Evolutionary conservation across 2,113 vertebrate genomes (phyloP).

Genomic region (Ciconia boyciana): DNA sequence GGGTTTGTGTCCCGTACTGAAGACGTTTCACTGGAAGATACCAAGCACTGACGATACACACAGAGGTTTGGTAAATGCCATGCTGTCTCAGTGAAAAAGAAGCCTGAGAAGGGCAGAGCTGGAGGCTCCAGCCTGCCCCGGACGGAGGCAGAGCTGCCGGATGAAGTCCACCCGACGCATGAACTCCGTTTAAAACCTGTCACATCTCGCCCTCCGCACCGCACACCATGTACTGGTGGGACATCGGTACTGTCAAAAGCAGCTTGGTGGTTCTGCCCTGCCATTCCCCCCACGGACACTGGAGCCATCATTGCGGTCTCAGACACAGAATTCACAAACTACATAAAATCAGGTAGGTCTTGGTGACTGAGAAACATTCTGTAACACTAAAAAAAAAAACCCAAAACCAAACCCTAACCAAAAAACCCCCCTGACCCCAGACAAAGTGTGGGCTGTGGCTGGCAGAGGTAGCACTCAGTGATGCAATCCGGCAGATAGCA

Average conservation of each 20-base stretch:
- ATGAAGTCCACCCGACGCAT: not conserved
- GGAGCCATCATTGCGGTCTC: not conserved
- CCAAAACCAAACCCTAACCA: not conserved
- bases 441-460: not conserved
- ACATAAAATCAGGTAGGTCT: not conserved
- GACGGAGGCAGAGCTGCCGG: not conserved
- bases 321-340: not conserved
- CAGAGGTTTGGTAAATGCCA: not conserved
- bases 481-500: not conserved
- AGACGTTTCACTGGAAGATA: not conserved
- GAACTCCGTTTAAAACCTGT: not conserved
- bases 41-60: not conserved
- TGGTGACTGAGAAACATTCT: not conserved
- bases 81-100: not conserved
- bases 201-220: accelerated
- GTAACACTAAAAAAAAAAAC: not conserved
- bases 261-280: not conserved
- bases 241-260: not conserved
- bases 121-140: not conserved
- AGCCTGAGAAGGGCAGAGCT: not conserved
- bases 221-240: not conserved
- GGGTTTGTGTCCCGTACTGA: too few relatives aligned
- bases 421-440: not conserved
- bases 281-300: not conserved
- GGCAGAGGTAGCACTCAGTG: not conserved